Evolutionary conservation across 2,888 invertebrate genomes (phyloP), one percentile per base, ranked within the genome.

Genomic region (Portevinia maculata): DNA sequence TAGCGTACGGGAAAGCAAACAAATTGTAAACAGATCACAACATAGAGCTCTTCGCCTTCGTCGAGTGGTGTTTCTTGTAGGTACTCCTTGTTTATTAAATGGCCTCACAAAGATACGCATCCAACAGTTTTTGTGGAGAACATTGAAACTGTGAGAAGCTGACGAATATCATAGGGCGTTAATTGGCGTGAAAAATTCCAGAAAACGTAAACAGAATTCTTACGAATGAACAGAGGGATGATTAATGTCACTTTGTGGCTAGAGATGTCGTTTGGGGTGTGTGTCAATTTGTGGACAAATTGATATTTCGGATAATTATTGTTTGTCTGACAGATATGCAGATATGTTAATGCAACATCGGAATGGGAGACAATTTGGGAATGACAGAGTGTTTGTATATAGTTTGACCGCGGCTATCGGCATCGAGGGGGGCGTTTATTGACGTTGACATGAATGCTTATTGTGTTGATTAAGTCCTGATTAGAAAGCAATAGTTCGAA

Each of bases 21-120:
- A 83, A 76, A 74, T 62, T 78, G 78, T 83, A 78, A 83, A 83
- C 83, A 83, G 62, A 78, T 83, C 78, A 83, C 78, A 78, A 67
- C 60, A 71, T 55, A 21, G 71, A 65, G 53, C 75, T 65, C 57
- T 21, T 60, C 57, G 69, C 34, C 69, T 57, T 28, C 69, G 50
- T 28, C 39, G 53, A 30, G 53, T 55, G 52, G 44, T 50, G 37
- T 39, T 53, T 41, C 53, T 28, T 52, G 41, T n/a, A n/a, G n/a
- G n/a, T 34, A 39, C 41, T 67, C 46, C 53, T 53, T 79, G 79
- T 41, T 60, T 53, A 60, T 48, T 64, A 30, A 50, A 70, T 60
- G 50, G 50, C 55, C 28, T 55, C 62, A 17, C 55, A 57, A 57
- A 34, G 53, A 44, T 74, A 71, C 76, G 78, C 53, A 83, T 81